phyloP scores from a whole-genome alignment of 2,888 invertebrate genomes.

The Acleris emargana region DNA sequence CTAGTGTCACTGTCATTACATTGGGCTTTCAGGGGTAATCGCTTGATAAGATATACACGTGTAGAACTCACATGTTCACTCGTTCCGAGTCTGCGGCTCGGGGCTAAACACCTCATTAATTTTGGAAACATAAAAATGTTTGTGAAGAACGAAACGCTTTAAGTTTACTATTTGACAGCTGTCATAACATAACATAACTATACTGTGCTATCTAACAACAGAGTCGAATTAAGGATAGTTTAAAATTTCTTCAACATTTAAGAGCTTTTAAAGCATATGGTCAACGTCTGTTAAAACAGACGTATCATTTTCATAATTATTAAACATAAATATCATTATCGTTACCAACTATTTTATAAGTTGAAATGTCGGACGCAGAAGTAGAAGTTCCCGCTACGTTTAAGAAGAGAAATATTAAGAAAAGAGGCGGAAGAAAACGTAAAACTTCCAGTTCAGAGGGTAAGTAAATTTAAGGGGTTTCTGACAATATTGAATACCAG shows the following conservation, averaged over 20 bases:
- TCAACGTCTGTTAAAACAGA: no score
- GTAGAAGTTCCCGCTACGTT: slow-evolving; percentile 75
- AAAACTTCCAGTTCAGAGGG: slow-evolving; percentile 84
- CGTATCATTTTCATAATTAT: no score
- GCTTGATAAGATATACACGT: no score
- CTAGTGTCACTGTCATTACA: no score
- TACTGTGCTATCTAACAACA: neutral
- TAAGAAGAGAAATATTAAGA: slow-evolving; percentile 86
- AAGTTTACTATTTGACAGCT: neutral
- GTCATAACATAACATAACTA: no score
- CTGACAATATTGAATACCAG: neutral
- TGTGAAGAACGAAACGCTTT: slow-evolving; percentile 9
- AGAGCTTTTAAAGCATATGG: no score
- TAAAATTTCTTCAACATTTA: no score
- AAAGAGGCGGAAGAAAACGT: slow-evolving; percentile 84
- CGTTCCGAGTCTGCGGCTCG: no score
- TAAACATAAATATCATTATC: neutral
- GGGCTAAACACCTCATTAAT: no score
- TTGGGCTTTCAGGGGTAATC: no score
- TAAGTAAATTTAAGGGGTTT: slow-evolving; percentile 37
- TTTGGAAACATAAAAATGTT: no score
- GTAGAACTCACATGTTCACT: no score
- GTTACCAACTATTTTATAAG: neutral
- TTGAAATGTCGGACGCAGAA: slow-evolving; percentile 72
- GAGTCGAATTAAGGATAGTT: neutral